Base-by-base conservation (phyloP, 2,888 invertebrate species). In the Andrena bucephala region DNA sequence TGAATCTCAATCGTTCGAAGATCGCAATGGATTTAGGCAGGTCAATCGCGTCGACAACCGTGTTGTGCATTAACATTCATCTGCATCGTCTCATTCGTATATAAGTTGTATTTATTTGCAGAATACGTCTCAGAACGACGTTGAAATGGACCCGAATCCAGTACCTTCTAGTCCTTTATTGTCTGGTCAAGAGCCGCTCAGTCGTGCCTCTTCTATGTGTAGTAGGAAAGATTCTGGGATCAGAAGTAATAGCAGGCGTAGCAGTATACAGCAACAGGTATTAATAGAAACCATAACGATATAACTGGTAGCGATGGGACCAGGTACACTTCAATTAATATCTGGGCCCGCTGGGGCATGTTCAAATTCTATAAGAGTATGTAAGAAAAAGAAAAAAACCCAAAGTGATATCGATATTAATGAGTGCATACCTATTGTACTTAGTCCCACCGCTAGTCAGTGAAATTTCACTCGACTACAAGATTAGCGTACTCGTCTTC, bases 181-280 rank as follows among this genome's bases (percentile, higher is more conserved):
- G 80, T 87, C 91, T 79, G 90, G 91, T 73, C 93, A 94, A 76
- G 97, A 97, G 92, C 95, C 96, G 75, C 94, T 96, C 85, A 97
- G 97, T 93, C 95, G 96, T 77, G 96, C 96, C 84, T 96, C 96
- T 0, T 97, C 97, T 2, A 96, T 97, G 70, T 97, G 97, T 90
- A 98, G 98, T 89, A 95, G 98, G 77, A 98, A 98, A 94, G 98
- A 98, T 94, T 98, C 98, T 1, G 98, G 98, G 13, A 98, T 98
- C 79, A 95, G 97, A 89, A 98, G 98, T 93, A 97, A 97, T 75
- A 98, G 98, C 89, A 95, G 98, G 3, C 95, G 98, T 79, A 97
- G 97, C 89, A 98, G 98, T 92, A 97, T 98, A 92, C 97, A 97
- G 90, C 97, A 97, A 89, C 97, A 97, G 96, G 97, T 97, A 86